Evolutionary conservation across 2,888 invertebrate species (phyloP).

Genomic region (Julus scandinavius): DNA sequence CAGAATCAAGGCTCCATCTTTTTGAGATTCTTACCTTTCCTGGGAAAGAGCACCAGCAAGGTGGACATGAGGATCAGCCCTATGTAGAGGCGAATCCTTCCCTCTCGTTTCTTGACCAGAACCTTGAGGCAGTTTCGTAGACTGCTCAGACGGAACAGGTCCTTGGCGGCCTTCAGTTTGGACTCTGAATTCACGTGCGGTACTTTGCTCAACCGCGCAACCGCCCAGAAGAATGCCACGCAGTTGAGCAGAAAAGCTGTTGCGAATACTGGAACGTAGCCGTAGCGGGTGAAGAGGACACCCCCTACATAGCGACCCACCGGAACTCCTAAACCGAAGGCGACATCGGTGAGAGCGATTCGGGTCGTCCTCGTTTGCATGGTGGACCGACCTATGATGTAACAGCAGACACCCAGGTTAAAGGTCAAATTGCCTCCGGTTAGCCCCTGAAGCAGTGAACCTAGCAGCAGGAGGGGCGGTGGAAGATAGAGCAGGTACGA

Average conservation of each 20-base stretch:
- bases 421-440: conserved; percentile 51
- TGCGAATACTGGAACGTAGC: conserved; percentile 24
- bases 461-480: background rate
- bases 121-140: background rate
- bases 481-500: background rate
- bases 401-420: conserved; percentile 34
- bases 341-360: conserved; percentile 35
- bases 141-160: background rate
- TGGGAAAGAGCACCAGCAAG: background rate
- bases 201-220: background rate
- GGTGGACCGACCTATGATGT: conserved; percentile 26
- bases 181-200: background rate
- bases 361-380: conserved; percentile 2
- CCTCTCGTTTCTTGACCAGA: conserved; percentile 24
- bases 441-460: background rate
- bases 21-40: conserved; percentile 45
- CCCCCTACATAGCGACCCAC: conserved; percentile 12
- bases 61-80: background rate
- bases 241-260: background rate
- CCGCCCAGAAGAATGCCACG: background rate
- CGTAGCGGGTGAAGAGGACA: background rate
- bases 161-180: conserved; percentile 14
- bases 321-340: background rate
- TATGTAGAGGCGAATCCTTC: background rate
- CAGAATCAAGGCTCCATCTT: too few relatives aligned